These are phyloP conservation scores for Zeus faber DNA, from an alignment of 2,113 vertebrate species.

Conservation along the genomic window DNA sequence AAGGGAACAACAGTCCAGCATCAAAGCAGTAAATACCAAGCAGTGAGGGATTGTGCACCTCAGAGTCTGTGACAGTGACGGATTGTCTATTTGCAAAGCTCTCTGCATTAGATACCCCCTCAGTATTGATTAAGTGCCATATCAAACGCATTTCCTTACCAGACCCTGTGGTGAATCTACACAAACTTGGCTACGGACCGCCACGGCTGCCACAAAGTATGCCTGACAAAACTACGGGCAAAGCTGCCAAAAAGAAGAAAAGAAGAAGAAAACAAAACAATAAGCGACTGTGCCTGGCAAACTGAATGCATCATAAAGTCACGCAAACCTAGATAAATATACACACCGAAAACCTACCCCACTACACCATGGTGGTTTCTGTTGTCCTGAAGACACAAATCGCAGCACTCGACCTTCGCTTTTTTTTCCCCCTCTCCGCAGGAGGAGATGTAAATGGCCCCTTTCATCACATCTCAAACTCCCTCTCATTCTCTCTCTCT, in stretches of 20 bases:
- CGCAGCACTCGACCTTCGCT: slow-evolving; percentile 15
- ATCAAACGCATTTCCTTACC: slow-evolving; percentile 26
- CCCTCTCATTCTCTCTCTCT: background rate
- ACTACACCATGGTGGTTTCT: slow-evolving; percentile 47
- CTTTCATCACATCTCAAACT: slow-evolving; percentile 50
- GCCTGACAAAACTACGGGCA: slow-evolving; percentile 8
- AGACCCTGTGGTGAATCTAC: slow-evolving; percentile 7
- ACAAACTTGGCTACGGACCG: slow-evolving; percentile 22
- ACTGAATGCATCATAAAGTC: background rate
- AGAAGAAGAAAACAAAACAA: background rate
- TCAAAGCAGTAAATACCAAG: slow-evolving; percentile 17
- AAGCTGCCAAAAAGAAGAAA: background rate
- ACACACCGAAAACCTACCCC: slow-evolving; percentile 43
- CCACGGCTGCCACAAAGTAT: background rate
- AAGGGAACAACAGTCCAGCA: background rate
- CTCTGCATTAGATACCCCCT: slow-evolving; percentile 9
- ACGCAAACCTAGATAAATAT: slow-evolving; percentile 17
- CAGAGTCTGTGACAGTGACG: slow-evolving; percentile 23
- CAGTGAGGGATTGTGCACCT: slow-evolving; percentile 17
- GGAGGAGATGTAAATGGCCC: slow-evolving; percentile 37
- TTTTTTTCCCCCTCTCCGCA: slow-evolving; percentile 6
- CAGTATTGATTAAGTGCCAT: slow-evolving; percentile 34
- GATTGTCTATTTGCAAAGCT: slow-evolving; percentile 21
- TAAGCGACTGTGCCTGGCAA: background rate
- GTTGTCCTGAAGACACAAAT: slow-evolving; percentile 37